A percentile compares a stretch with the other conserved stretches of the same genome.
These are phyloP conservation scores for Labeo calbasu DNA, from an alignment of 2,797 vertebrate species.

Conservation along the genomic window DNA sequence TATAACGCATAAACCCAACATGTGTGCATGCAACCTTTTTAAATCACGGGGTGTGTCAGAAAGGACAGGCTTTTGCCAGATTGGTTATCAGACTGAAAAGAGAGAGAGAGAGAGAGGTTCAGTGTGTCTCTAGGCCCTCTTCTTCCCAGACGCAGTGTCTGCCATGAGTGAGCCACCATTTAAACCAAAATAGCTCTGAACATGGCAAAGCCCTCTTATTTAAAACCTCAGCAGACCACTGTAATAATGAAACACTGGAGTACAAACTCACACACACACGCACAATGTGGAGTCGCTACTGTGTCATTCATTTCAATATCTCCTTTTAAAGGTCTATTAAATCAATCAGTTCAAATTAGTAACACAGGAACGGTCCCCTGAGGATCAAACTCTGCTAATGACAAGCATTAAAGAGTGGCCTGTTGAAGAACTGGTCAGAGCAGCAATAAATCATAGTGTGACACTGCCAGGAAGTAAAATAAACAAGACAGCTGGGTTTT, in stretches of 20 bases:
- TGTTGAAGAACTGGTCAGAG: slow-evolving; percentile 64
- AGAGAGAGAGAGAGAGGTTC: background rate
- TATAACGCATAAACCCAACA: background rate
- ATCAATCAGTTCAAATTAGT: slow-evolving; percentile 14
- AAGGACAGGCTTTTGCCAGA: slow-evolving; percentile 33
- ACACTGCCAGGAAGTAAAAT: slow-evolving; percentile 68
- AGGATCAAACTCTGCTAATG: slow-evolving; percentile 67
- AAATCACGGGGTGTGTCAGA: slow-evolving; percentile 25
- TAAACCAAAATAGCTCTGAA: slow-evolving; percentile 52
- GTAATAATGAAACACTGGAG: slow-evolving; percentile 22
- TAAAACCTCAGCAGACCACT: slow-evolving; percentile 35
- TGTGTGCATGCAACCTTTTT: background rate
- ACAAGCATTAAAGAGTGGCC: slow-evolving; percentile 66
- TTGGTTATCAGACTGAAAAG: slow-evolving; percentile 11
- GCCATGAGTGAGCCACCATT: slow-evolving; percentile 45
- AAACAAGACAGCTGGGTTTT: slow-evolving; percentile 66
- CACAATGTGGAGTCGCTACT: background rate
- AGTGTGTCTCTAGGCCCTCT: slow-evolving; percentile 30
- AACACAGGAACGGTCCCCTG: slow-evolving; percentile 44
- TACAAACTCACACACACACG: slow-evolving; percentile 12
- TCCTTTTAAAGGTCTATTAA: slow-evolving; percentile 8
- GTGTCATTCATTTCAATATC: slow-evolving; percentile 11
- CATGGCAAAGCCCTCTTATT: slow-evolving; percentile 47
- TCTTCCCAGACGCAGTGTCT: slow-evolving; percentile 51
- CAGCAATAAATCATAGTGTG: slow-evolving; percentile 72